phyloP scores from a whole-genome alignment of 2,113 vertebrate species.

The Glaucidium brasilianum region DNA sequence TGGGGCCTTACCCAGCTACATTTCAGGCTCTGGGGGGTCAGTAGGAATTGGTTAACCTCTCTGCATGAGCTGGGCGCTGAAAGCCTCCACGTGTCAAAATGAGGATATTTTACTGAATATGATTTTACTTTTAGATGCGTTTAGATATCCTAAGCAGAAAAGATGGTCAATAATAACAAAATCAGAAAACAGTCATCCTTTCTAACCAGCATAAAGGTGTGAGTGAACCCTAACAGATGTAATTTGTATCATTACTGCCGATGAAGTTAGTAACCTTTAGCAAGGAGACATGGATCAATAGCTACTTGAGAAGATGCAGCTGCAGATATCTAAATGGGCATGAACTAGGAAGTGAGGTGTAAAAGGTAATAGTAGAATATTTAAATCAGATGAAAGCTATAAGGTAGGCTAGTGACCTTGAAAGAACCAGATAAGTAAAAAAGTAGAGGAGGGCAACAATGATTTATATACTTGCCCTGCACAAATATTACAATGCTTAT shows the following conservation, averaged over 20 bases:
- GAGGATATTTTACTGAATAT: background rate
- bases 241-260: slow-evolving; percentile 24
- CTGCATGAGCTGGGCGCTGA: background rate
- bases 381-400: slow-evolving; percentile 60
- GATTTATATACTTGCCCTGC: slow-evolving; percentile 38
- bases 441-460: slow-evolving; percentile 13
- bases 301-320: slow-evolving; percentile 29
- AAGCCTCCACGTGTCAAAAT: background rate
- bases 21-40: background rate
- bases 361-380: slow-evolving; percentile 38
- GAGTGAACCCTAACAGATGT: slow-evolving; percentile 3
- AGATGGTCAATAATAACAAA: background rate
- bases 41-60: background rate
- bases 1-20: background rate
- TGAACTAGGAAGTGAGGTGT: slow-evolving; percentile 33
- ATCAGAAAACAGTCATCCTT: background rate
- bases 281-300: slow-evolving; percentile 59
- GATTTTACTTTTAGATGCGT: background rate
- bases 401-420: slow-evolving; percentile 49
- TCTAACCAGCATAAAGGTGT: background rate
- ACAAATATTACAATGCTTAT: slow-evolving; percentile 44
- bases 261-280: slow-evolving; percentile 60
- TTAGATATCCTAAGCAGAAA: background rate
- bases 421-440: slow-evolving; percentile 20
- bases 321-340: slow-evolving; percentile 21